These are phyloP conservation scores for Cardinalis cardinalis DNA, from an alignment of 2,113 vertebrate genomes.

Conservation along the genomic window DNA sequence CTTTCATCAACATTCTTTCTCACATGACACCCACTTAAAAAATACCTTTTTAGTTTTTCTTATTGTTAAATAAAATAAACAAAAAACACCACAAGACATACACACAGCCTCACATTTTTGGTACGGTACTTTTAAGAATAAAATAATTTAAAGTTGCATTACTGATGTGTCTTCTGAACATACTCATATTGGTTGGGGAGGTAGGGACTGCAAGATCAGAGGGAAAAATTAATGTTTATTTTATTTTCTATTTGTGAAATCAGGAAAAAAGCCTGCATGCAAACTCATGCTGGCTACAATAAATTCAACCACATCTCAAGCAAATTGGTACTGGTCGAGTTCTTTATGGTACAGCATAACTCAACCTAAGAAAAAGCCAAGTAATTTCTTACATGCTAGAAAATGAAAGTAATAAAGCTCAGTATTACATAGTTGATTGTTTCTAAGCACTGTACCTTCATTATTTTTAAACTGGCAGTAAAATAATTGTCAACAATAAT, in stretches of 20 bases:
- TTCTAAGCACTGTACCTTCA: background rate
- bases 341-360: background rate
- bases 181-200: background rate
- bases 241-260: background rate
- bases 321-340: conserved; percentile 31
- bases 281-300: background rate
- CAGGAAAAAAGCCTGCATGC: background rate
- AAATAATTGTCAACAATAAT: conserved; percentile 3
- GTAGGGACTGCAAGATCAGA: background rate
- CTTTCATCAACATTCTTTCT: background rate
- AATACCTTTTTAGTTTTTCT: background rate
- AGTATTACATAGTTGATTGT: background rate
- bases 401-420: conserved; percentile 11
- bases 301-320: conserved; percentile 34
- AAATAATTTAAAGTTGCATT: background rate
- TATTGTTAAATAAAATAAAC: background rate
- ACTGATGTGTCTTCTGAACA: background rate
- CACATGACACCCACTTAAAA: background rate
- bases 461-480: conserved; percentile 1
- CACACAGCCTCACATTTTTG: background rate
- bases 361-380: conserved; percentile 19
- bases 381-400: background rate
- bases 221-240: background rate
- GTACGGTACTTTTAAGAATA: background rate
- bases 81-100: background rate